Conservation (phyloP, 2,113 vertebrate species). For the Pomatostomus ruficeps region DNA sequence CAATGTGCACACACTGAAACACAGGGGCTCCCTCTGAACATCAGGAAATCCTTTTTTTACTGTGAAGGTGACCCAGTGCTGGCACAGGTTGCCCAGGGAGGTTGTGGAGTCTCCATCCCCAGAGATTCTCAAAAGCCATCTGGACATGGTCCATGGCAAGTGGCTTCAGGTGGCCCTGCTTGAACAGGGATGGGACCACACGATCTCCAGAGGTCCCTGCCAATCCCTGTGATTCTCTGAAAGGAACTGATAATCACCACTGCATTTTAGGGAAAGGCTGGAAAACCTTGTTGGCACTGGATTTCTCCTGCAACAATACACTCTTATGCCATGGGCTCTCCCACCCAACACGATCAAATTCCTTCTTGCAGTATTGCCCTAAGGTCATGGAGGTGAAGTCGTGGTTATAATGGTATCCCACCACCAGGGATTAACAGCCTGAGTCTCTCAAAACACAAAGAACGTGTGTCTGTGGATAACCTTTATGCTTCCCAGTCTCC, state of each 20-base stretch:
- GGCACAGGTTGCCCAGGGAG: background rate
- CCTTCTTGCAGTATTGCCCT: background rate
- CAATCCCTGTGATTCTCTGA: background rate
- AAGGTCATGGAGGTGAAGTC: background rate
- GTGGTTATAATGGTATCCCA: background rate
- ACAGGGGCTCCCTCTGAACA: background rate
- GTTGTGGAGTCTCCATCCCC: background rate
- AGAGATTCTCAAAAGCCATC: background rate
- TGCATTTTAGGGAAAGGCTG: background rate
- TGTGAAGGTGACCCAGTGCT: background rate
- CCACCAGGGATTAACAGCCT: background rate
- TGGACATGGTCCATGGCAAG: background rate
- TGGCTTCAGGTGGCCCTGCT: background rate
- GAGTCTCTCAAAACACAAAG: background rate
- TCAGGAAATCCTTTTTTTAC: background rate
- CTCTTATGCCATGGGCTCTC: background rate
- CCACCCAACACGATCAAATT: background rate
- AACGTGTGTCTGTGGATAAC: background rate
- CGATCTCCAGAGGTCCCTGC: background rate
- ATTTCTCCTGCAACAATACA: background rate
- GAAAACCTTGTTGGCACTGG: background rate
- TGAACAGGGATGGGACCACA: background rate
- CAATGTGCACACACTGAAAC: background rate
- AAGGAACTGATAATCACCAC: background rate
- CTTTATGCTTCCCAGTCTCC: background rate